Conservation (phyloP, 92 coral and sea anemone species). For the Porites divaricata region DNA sequence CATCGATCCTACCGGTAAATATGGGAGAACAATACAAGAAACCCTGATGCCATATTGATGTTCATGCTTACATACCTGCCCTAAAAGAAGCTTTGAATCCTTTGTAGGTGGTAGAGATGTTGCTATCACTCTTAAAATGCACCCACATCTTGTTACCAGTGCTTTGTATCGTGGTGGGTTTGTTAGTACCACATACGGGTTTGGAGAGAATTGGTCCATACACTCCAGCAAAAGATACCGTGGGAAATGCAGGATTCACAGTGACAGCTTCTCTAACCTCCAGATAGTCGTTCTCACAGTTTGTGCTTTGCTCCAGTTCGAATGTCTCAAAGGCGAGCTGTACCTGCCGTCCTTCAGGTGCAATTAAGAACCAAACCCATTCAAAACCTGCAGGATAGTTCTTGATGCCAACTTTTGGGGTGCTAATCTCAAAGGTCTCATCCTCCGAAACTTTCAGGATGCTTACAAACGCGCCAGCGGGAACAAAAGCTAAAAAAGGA, state of each 20-base stretch:
- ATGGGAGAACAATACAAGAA: too few species aligned
- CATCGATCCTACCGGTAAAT: too few species aligned
- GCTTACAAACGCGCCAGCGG: neutral
- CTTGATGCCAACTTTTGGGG: neutral
- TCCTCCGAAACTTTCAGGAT: conserved; percentile 14
- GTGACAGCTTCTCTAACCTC: conserved; percentile 12
- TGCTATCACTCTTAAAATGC: conserved; percentile 9
- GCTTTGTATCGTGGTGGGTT: conserved; percentile 10
- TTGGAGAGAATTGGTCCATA: neutral
- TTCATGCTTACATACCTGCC: conserved; percentile 24
- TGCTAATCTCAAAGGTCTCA: neutral
- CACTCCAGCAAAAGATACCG: neutral
- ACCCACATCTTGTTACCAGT: conserved; percentile 25
- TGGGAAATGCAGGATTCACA: neutral
- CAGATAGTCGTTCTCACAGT: conserved; percentile 11
- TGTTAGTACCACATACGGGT: conserved; percentile 9
- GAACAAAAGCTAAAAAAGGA: too few species aligned
- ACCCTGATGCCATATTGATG: too few species aligned
- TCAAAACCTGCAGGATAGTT: neutral
- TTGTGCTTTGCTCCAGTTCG: conserved; percentile 13
- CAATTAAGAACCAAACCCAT: neutral
- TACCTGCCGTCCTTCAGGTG: conserved; percentile 13
- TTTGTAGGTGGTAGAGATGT: conserved; percentile 8
- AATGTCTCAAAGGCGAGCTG: conserved; percentile 4
- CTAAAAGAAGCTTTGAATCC: conserved; percentile 36